A percentile compares a stretch with the other conserved stretches of the same genome.
These are phyloP conservation scores for Erpornis zantholeuca DNA, from an alignment of 2,113 vertebrate genomes.

Conservation along the genomic window DNA sequence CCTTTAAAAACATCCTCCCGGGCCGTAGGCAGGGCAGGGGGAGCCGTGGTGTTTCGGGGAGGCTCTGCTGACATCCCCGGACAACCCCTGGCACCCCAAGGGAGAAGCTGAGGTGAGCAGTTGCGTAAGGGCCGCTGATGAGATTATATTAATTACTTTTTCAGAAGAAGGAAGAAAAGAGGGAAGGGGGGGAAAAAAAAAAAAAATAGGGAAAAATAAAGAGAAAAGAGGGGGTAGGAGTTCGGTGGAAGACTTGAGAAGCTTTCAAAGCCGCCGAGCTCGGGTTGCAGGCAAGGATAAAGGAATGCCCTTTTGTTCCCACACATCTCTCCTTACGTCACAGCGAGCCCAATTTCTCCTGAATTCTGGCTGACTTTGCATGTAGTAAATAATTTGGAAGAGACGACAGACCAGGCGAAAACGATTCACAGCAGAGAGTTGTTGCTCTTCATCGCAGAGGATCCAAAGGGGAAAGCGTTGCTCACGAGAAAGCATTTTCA, in stretches of 20 bases:
- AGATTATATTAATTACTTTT: slow-evolving; percentile 66
- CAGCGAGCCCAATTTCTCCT: slow-evolving; percentile 56
- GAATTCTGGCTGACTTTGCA: slow-evolving; percentile 52
- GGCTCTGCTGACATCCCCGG: background rate
- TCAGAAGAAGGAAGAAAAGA: background rate
- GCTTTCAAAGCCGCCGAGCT: slow-evolving; percentile 68
- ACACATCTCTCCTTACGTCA: slow-evolving; percentile 78
- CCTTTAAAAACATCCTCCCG: slow-evolving; percentile 13
- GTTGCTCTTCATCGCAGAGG: background rate
- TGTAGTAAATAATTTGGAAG: slow-evolving; percentile 22
- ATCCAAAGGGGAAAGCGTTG: background rate
- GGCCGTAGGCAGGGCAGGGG: background rate
- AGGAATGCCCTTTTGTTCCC: slow-evolving; percentile 75
- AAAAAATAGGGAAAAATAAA: no score
- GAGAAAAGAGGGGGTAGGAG: background rate
- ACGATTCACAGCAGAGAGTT: background rate
- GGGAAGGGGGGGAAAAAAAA: no score
- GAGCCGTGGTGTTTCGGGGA: background rate
- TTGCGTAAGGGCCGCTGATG: slow-evolving; percentile 55
- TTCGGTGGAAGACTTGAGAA: slow-evolving; percentile 56
- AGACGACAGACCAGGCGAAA: background rate
- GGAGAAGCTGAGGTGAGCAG: slow-evolving; percentile 67
- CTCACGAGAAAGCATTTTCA: background rate
- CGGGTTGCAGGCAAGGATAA: slow-evolving; percentile 68
- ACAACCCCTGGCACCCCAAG: background rate